phyloP scores from a whole-genome alignment of 2,113 vertebrate species.

The Chloroceryle aenea region DNA sequence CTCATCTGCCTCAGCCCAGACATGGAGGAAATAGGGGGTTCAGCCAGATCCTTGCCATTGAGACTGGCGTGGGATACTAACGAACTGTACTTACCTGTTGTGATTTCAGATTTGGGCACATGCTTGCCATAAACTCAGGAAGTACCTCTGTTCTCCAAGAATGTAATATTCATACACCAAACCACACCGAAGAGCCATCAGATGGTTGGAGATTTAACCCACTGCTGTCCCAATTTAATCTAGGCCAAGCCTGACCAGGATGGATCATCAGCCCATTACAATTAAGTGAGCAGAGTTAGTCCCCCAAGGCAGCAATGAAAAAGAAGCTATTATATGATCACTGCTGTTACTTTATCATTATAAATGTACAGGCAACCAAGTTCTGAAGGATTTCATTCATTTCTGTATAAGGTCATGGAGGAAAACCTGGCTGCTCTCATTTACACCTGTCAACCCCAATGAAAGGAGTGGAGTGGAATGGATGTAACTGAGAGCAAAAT shows the following conservation, averaged over 20 bases:
- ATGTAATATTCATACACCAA: neutral
- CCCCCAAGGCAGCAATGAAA: neutral
- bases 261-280: neutral
- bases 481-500: slow-evolving; percentile 11
- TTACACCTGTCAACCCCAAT: slow-evolving; percentile 13
- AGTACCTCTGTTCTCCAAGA: neutral
- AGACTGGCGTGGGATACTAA: neutral
- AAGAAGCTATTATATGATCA: neutral
- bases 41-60: neutral
- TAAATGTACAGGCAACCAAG: neutral
- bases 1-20: neutral
- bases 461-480: neutral
- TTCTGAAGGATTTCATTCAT: slow-evolving; percentile 8
- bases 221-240: neutral
- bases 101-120: neutral
- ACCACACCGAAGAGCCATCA: neutral
- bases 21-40: fast-evolving
- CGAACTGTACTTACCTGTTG: neutral
- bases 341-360: neutral
- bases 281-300: neutral
- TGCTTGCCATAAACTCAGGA: neutral
- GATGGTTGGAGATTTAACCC: neutral
- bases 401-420: slow-evolving; percentile 5
- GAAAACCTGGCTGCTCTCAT: neutral
- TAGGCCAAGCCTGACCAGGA: neutral